Percentiles rank a stretch among this genome's conserved stretches.
Evolutionary conservation across 2,888 invertebrate genomes (phyloP).

Genomic region (Machimus rusticus): DNA sequence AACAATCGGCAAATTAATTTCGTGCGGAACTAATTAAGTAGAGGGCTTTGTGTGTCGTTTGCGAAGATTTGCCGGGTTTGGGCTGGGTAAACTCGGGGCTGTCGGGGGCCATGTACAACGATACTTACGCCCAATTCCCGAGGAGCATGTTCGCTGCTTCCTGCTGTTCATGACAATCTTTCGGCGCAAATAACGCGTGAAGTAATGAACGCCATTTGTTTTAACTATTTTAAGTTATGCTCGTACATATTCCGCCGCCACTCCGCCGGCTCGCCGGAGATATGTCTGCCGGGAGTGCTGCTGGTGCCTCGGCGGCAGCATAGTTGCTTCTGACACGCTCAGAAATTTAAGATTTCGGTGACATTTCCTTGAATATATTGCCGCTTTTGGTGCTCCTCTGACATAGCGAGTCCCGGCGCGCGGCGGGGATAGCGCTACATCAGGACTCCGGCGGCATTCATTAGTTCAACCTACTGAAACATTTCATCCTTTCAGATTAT

Average conservation of each 20-base stretch:
- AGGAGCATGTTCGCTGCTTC: not conserved
- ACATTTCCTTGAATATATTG: conserved; percentile 8
- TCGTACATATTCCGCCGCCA: not conserved
- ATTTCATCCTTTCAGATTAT: conserved; percentile 6
- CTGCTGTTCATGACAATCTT: conserved; percentile 38
- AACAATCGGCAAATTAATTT: conserved; percentile 37
- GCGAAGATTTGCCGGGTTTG: conserved; percentile 4
- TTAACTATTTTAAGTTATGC: conserved; percentile 37
- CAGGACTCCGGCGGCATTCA: not conserved
- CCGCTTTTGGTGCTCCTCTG: not conserved
- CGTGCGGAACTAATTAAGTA: conserved; percentile 37
- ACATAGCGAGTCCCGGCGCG: not conserved
- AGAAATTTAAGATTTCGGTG: conserved; percentile 14
- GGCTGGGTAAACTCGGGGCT: not conserved
- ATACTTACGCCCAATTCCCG: not conserved
- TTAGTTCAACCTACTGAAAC: conserved; percentile 18
- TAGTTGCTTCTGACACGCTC: not conserved
- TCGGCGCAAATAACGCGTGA: conserved; percentile 38
- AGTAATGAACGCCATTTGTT: conserved; percentile 38
- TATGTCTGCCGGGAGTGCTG: not conserved
- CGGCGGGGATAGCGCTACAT: not conserved
- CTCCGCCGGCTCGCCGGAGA: not conserved
- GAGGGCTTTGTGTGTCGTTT: conserved; percentile 28
- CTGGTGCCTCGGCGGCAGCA: not conserved
- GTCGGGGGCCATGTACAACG: not conserved